These are phyloP conservation scores for Lycopodina hypogea DNA, from an alignment of 37 sponge, comb jelly and placozoan genomes.

Conservation along the genomic window DNA sequence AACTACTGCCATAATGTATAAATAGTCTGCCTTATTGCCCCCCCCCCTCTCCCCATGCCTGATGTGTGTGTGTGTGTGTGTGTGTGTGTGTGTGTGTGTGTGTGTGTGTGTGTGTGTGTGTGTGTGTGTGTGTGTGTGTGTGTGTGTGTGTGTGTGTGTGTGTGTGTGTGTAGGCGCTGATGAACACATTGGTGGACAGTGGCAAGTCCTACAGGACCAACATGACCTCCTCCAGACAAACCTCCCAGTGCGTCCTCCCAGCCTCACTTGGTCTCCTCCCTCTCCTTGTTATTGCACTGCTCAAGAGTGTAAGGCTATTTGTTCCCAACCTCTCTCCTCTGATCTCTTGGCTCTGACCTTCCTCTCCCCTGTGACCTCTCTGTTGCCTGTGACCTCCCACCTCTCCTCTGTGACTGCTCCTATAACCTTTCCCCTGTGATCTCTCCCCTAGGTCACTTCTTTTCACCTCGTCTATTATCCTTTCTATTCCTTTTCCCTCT, in stretches of 20 bases:
- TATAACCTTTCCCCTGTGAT: background rate
- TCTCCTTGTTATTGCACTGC: constrained; percentile 56
- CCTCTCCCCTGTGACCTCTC: background rate
- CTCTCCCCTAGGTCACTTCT: background rate
- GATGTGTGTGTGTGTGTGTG: too few relatives aligned
- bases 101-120: too few relatives aligned
- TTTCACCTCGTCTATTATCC: background rate
- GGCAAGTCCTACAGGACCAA: constrained; percentile 71
- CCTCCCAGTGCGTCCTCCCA: constrained; percentile 65
- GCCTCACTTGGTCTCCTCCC: constrained; percentile 77
- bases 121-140: too few relatives aligned
- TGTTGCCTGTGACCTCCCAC: background rate
- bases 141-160: too few relatives aligned
- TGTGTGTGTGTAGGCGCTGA: constrained; percentile 57
- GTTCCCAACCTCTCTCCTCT: background rate
- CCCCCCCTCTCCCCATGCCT: too few relatives aligned
- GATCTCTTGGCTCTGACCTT: background rate
- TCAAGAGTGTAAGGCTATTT: constrained; percentile 61
- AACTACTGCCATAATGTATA: background rate
- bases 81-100: too few relatives aligned
- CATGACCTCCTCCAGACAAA: constrained; percentile 42
- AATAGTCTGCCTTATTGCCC: too few relatives aligned
- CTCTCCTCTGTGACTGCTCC: background rate
- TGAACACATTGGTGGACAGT: constrained; percentile 77
- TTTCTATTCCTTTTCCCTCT: constrained; percentile 8